Evolutionary conservation across 2,888 invertebrate species (phyloP).

Genomic region (Habroteleia sp.): DNA sequence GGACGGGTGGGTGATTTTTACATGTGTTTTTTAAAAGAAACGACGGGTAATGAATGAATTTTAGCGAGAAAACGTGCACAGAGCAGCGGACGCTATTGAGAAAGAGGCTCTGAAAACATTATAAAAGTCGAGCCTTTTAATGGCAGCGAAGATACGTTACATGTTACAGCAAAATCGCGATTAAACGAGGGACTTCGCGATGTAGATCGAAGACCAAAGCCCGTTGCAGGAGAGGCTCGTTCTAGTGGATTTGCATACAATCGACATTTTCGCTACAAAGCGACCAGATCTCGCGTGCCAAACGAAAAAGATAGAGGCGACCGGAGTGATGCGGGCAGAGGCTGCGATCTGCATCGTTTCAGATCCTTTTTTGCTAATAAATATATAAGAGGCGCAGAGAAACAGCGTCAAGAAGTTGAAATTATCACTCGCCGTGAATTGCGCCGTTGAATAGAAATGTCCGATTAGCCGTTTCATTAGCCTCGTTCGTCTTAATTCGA

Average conservation of each 20-base stretch:
- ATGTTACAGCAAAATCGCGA: conserved; percentile 63
- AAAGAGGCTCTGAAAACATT: conserved; percentile 66
- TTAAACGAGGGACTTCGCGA: conserved; percentile 61
- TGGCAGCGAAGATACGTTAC: conserved; percentile 55
- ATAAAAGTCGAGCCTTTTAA: conserved; percentile 69
- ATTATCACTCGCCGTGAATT: conserved; percentile 43
- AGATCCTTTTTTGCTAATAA: conserved; percentile 30
- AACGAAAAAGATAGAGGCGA: conserved; percentile 55
- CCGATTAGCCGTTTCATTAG: conserved; percentile 49
- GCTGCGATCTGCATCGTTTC: conserved; percentile 16
- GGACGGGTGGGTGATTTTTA: conserved; percentile 26
- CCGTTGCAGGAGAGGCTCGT: conserved; percentile 58
- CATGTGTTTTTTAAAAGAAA: conserved; percentile 24
- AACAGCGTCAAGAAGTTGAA: conserved; percentile 38
- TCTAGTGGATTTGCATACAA: conserved; percentile 72
- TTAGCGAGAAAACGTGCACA: conserved; percentile 59
- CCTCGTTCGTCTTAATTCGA: conserved; percentile 18
- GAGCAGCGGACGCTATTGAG: conserved; percentile 48
- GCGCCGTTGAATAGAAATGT: conserved; percentile 50
- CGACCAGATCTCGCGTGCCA: conserved; percentile 65
- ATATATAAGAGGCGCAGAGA: conserved; percentile 37
- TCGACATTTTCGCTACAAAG: conserved; percentile 67
- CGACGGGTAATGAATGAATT: conserved; percentile 53
- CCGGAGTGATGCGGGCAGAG: conserved; percentile 48
- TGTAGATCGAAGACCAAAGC: conserved; percentile 64